Base-by-base conservation (phyloP, 2,797 vertebrate species). In the Falco berigora region DNA sequence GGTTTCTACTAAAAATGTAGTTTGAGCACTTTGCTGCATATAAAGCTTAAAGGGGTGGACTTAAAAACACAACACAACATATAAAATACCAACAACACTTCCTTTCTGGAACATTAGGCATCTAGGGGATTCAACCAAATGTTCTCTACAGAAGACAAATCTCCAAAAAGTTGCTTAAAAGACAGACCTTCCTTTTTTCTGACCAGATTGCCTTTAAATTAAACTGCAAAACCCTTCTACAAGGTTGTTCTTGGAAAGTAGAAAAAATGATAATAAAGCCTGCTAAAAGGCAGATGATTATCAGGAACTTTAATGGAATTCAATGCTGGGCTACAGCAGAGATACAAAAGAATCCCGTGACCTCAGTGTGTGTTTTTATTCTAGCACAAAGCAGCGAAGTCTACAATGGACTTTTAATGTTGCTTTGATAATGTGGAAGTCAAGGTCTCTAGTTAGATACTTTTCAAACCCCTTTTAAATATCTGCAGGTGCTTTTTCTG, bases 231-330 rank as follows among this genome's bases (percentile, higher is more conserved):
- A 53, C 8, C 46, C 56, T 97, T 96, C 85, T 91, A 47, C 72
- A 93, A 91, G 88, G 66, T 38, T 97, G 47, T 92, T 95, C 94
- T 96, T 94, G 55, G 81, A 96, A 86, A 90, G 84, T 10, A 91
- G 94, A 78, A 92, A 91, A 96, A 94, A 72, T 0, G 18, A 95
- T 75, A 42, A 95, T 84, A 85, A 79, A 92, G 90, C 53, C 85
- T 95, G 56, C 86, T 96, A 76, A 68, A 92, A 96, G 80, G 81
- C 28, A 96, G 95, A 96, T 86, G 94, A 96, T 97, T 97, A 97
- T 96, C 86, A 91, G 92, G 59, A 88, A 96, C 46, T 96, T 94
- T 96, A 94, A 97, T 55, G 90, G 94, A 92, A 92, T 55, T 71
- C 59, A 86, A 66, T 5, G 1, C 77, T 78, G 84, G 14, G 78